Percentiles rank a stretch among this genome's conserved stretches.
Conservation (phyloP, 2,797 vertebrate species). For the Bradypodion pumilum region DNA sequence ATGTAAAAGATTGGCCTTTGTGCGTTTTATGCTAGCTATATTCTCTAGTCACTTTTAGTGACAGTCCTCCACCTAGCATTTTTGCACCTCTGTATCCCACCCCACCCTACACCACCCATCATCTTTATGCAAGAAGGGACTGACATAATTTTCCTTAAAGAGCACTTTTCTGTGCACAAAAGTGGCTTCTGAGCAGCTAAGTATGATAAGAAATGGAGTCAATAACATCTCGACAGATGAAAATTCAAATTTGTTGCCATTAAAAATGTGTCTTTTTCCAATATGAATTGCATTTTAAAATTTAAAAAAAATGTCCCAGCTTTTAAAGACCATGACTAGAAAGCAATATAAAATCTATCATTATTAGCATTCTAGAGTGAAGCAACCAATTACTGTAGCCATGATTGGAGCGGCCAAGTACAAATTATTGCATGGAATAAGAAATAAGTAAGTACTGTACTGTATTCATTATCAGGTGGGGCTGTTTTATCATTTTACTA, state of each 20-base stretch:
- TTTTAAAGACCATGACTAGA: background rate
- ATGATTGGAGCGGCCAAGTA: background rate
- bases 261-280: constrained; percentile 34
- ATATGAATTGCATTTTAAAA: constrained; percentile 1
- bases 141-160: background rate
- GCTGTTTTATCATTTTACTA: background rate
- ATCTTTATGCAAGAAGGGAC: no score
- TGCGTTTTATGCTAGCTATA: background rate
- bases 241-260: background rate
- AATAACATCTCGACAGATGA: background rate
- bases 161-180: background rate
- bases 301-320: background rate
- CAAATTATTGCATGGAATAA: background rate
- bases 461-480: constrained; percentile 16
- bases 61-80: background rate
- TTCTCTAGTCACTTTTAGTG: background rate
- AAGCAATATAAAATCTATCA: background rate
- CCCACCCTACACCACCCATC: no score
- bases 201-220: background rate
- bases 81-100: background rate
- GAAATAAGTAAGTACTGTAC: background rate
- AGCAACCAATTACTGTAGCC: background rate
- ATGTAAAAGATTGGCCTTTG: background rate
- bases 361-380: background rate
- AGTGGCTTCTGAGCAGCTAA: background rate